Evolutionary conservation across 2,888 invertebrate species (phyloP), one percentile per base, ranked within the genome.

Genomic region (Campaea margaritaria): DNA sequence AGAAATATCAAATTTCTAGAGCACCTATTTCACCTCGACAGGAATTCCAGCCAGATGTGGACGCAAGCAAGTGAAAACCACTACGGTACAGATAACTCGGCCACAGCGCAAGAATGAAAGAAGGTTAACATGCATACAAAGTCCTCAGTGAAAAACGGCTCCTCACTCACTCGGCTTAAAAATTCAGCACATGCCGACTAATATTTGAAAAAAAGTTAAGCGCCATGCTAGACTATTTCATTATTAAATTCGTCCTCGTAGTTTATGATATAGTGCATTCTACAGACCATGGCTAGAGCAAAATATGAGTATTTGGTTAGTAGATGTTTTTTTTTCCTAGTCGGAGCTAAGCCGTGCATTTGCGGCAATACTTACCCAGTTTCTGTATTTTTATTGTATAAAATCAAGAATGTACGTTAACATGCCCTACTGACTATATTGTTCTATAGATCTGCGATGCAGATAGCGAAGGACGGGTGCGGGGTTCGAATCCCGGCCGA

Each of bases 1-100:
- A 46, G 46, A 51, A 41, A 52, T 47, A 58, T 57, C 45, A 51
- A 46, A 58, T 58, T 51, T 58, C 21, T 50, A 47, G 51, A 47
- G 42, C 42, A 52, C 34, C 51, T 51, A 47, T 58, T 51, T 51
- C 42, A 27, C 4, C 21, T 21, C 11, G 9, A 42, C 42, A 8
- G 42, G 28, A 52, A 46, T 47, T 42, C 57, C 46, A 57, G 51
- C 21, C 41, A 58, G 57, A 51, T 46, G 57, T 51, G 58, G 15
- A 39, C 39, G 41, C 46, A 46, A 10, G 45, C 57, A 31, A 57
- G 45, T 34, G 51, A 47, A 57, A 58, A 51, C 46, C 51, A 12
- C 51, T 31, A 39, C 45, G 12, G 49, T 31, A 44, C 27, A 42
- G 51, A 41, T 41, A 47, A 38, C 34, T 46, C 11, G 10, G n/a